These are phyloP conservation scores for Cerastis leucographa DNA, from an alignment of 2,888 invertebrate species.

Conservation along the genomic window DNA sequence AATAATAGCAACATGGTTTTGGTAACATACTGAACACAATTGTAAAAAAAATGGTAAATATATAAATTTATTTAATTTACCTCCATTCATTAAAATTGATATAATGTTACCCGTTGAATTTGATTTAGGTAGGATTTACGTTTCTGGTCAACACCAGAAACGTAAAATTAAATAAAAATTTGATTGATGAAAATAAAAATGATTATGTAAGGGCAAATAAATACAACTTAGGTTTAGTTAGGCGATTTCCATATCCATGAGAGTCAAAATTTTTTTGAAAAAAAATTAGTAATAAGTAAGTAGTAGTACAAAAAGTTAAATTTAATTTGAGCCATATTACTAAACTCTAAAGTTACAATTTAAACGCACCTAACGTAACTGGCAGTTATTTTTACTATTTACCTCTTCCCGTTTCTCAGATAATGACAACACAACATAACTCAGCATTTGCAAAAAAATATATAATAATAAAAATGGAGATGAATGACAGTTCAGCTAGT, in stretches of 20 bases:
- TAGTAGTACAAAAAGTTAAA: not conserved
- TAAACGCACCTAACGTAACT: not conserved
- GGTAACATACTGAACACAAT: constrained; percentile 70
- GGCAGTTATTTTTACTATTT: not conserved
- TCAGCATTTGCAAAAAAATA: constrained; percentile 11
- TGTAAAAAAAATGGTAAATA: constrained; percentile 52
- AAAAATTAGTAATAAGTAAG: not conserved
- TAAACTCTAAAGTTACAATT: constrained; percentile 10
- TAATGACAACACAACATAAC: constrained; percentile 31
- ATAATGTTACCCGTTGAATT: constrained; percentile 19
- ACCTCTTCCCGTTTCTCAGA: not conserved
- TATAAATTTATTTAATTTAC: constrained; percentile 33
- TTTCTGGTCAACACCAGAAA: no score
- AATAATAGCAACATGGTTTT: constrained; percentile 66
- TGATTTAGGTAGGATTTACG: not conserved
- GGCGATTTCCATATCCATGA: not conserved
- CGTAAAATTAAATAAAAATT: no score
- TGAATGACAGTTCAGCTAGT: constrained; percentile 10
- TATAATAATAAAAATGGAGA: constrained; percentile 1
- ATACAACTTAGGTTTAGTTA: not conserved
- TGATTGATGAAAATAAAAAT: constrained; percentile 22
- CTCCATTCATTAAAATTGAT: constrained; percentile 31
- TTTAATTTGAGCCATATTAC: constrained; percentile 7
- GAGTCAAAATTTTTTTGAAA: constrained; percentile 24
- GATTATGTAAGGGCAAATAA: not conserved